Evolutionary conservation across 2,888 invertebrate genomes (phyloP), one percentile per base, ranked within the genome.

Genomic region (Myathropa florea): DNA sequence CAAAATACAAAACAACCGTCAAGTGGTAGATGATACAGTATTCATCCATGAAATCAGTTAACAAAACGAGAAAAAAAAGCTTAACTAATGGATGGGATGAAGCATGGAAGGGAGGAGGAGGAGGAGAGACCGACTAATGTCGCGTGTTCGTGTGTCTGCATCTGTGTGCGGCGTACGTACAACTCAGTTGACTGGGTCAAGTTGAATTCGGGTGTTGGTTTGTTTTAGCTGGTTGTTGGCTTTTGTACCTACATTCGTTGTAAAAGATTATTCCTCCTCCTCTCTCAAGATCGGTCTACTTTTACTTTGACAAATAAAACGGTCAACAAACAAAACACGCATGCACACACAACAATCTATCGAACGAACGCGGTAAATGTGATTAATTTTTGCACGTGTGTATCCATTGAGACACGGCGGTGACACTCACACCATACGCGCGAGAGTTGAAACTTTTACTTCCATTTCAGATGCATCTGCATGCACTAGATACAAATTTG

Each of bases 131-230:
- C 12, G 14, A 26, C 57, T 26, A 57, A 57, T 57, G 28, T 77
- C 61, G 77, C 60, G 39, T 28, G 36, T 61, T 24, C 26, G 53
- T 53, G 30, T 33, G 9, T 59, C n/a, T 39, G 61, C 57, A 36
- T 76, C 12, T 64, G 21, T 67, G 24, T 82, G 36, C 39, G 55
- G 1, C 14, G 36, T 39, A 12, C 30, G 10, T 55, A 53, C 73
- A 70, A 59, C 24, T 18, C 30, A 77, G 67, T 57, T 73, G 82
- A 86, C 82, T 86, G 85, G 85, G 85, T 86, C 85, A 86, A 86
- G 85, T 86, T 86, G 85, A 86, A 86, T 86, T 82, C 85, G 85
- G 82, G 85, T 82, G 82, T 82, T 86, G 85, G 85, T 82, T 77
- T 72, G 39, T 80, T 84, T 67, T 67, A 63, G 68, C 46, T 79